Percentiles rank a stretch among this genome's conserved stretches.
Evolutionary conservation across 2,888 invertebrate species (phyloP).

Genomic region (Cantharis nigra): DNA sequence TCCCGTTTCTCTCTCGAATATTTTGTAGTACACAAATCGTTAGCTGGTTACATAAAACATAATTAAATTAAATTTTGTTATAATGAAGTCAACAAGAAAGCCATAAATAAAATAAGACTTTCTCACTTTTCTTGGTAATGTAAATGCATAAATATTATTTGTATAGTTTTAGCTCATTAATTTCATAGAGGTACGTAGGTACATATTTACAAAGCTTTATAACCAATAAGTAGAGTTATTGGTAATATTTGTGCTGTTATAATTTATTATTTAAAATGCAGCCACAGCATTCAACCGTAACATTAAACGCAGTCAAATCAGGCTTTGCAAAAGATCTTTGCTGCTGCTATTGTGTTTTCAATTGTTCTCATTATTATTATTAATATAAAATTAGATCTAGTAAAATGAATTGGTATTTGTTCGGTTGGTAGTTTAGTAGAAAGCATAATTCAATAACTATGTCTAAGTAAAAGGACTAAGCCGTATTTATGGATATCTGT

Average conservation of each 20-base stretch:
- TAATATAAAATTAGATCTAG: background rate
- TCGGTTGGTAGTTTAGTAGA: background rate
- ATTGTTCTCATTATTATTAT: background rate
- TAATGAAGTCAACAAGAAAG: background rate
- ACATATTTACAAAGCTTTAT: constrained; percentile 1
- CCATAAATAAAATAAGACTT: constrained; percentile 1
- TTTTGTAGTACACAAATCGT: background rate
- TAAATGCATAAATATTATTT: background rate
- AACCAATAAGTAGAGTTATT: background rate
- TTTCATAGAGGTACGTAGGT: constrained; percentile 7
- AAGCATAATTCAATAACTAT: background rate
- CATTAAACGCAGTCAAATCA: constrained; percentile 4
- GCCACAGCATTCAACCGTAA: constrained; percentile 7
- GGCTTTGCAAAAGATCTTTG: background rate
- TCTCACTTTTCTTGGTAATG: constrained; percentile 6
- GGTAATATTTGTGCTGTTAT: background rate
- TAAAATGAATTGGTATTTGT: background rate
- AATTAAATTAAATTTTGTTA: background rate
- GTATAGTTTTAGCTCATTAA: constrained; percentile 9
- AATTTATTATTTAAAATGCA: constrained; percentile 6
- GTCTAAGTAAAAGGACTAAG: background rate
- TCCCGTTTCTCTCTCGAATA: background rate
- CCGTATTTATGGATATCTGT: constrained; percentile 4
- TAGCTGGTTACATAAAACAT: background rate
- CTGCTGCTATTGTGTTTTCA: constrained; percentile 1